A percentile compares a stretch with the other conserved stretches of the same genome.
These are phyloP conservation scores for Mohoua ochrocephala DNA, from an alignment of 2,113 vertebrate species.

Conservation along the genomic window DNA sequence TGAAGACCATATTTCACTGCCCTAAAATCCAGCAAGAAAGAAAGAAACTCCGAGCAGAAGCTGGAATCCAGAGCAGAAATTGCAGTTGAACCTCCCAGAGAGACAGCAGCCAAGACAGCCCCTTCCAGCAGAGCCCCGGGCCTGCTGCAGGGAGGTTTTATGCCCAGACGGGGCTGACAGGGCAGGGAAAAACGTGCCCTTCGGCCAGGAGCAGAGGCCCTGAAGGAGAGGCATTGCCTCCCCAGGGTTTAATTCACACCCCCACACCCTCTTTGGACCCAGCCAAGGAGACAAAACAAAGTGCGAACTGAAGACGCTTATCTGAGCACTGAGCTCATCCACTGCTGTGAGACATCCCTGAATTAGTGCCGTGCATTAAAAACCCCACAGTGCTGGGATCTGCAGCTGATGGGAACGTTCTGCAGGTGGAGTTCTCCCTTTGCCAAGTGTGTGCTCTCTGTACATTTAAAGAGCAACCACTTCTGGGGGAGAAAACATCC, in stretches of 20 bases:
- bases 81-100: background rate
- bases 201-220: background rate
- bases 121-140: background rate
- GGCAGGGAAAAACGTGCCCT: background rate
- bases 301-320: background rate
- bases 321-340: background rate
- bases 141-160: background rate
- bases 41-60: background rate
- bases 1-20: background rate
- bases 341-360: background rate
- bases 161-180: background rate
- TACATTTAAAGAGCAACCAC: background rate
- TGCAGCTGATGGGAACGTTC: background rate
- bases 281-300: background rate
- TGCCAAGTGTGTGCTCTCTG: background rate
- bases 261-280: background rate
- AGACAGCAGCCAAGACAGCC: background rate
- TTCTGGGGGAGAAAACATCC: background rate
- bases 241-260: background rate
- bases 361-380: background rate
- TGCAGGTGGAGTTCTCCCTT: background rate
- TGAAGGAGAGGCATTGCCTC: background rate
- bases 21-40: background rate
- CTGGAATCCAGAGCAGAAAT: background rate
- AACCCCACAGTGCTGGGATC: rapidly evolving